These are phyloP conservation scores for Artemisiospiza belli DNA, from an alignment of 2,113 vertebrate genomes.

Conservation along the genomic window DNA sequence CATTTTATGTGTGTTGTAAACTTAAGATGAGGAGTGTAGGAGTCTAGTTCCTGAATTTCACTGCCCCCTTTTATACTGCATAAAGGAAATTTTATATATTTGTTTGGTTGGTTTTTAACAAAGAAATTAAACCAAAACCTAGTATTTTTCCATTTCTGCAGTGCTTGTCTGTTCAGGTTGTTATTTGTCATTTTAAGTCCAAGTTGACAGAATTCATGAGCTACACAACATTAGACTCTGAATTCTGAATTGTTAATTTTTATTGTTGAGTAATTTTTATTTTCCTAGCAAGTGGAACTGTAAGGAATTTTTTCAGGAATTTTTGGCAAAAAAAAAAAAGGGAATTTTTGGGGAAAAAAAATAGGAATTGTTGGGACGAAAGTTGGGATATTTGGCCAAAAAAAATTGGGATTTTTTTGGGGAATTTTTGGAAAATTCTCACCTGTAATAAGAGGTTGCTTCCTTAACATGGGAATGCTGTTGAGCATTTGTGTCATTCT, in stretches of 20 bases:
- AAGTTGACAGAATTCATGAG: not conserved
- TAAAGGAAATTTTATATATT: not conserved
- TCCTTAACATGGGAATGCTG: not conserved
- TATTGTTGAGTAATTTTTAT: not conserved
- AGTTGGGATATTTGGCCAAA: too few species aligned
- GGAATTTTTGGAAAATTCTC: too few species aligned
- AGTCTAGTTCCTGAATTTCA: not conserved
- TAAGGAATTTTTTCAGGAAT: too few species aligned
- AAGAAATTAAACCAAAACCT: not conserved
- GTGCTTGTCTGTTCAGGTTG: not conserved
- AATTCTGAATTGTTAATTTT: not conserved
- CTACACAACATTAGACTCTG: not conserved
- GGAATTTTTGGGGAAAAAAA: too few species aligned
- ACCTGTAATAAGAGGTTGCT: not conserved
- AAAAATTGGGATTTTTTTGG: too few species aligned
- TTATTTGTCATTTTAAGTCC: not conserved
- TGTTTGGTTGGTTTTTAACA: not conserved
- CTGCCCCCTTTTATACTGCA: not conserved
- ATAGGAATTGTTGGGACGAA: too few species aligned
- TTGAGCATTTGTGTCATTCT: not conserved
- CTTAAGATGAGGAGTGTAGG: not conserved
- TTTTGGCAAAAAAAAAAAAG: too few species aligned
- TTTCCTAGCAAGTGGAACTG: not conserved
- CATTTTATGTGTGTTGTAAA: not conserved
- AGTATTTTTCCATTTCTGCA: not conserved